Base-by-base conservation (phyloP, 2,888 invertebrate species). In the Hedychridium roseum region DNA sequence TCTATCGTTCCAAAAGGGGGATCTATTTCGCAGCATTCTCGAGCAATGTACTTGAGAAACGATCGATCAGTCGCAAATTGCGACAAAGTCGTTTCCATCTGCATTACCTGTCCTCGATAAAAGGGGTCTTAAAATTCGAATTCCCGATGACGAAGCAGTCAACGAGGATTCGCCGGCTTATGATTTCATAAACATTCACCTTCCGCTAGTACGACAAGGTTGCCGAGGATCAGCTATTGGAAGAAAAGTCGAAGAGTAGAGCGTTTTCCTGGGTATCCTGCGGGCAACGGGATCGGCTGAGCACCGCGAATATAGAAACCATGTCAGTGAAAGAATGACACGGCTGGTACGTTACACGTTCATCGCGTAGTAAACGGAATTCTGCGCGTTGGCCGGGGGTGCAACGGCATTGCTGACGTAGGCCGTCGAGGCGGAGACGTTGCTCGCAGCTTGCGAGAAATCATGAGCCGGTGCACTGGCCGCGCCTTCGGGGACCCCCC, bases 311-410 rank as follows among this genome's bases (percentile, higher is more conserved):
- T 6, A 23, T n/a, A n/a, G n/a, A n/a, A n/a, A n/a, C n/a, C n/a
- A n/a, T n/a, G n/a, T 9, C 5, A 23, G 23, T 5, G 23, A 6
- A 9, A 5, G 23, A 3, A 9, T 31, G 3, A 14, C 31, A 16
- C 7, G 12, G 14, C 7, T 3, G 6, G 14, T 3, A n/a, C 7
- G 31, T 91, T 89, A 92, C 81, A 92, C 91, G 73, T 92, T 92
- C 92, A 92, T 91, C 32, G 91, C 90, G 73, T 92, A 92, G 76
- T 90, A 91, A 23, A 91, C 66, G 55, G 79, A 68, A 67, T 76
- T 74, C 65, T 79, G 73, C 44, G 78, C 76, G 80, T 80, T 47
- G 20, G 49, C 65, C 9, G 56, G 71, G 62, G 64, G 67, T 43
- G 46, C 7, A 3, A 12, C 3, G 5, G 12, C 11, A 30, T 2